phyloP scores from a whole-genome alignment of 2,888 invertebrate genomes.

The Iphiclides podalirius region DNA sequence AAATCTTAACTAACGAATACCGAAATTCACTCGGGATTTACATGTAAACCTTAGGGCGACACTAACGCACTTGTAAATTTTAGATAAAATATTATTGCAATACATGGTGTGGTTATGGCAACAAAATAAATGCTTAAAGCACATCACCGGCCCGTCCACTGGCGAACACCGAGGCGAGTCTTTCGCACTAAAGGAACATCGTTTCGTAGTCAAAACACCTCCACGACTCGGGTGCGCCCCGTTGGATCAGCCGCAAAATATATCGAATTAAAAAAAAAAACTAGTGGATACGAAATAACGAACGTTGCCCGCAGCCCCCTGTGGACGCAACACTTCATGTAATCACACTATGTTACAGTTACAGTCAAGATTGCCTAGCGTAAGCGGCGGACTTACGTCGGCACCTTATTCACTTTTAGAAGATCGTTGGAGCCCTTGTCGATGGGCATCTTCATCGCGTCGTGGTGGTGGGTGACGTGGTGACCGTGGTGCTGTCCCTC shows the following conservation, averaged over 20 bases:
- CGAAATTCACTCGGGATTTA: slow-evolving; percentile 67
- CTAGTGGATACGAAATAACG: slow-evolving; percentile 77
- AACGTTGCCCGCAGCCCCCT: slow-evolving; percentile 63
- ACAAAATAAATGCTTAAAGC: slow-evolving; percentile 81
- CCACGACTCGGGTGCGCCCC: slow-evolving; percentile 58
- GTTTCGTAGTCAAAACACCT: slow-evolving; percentile 62
- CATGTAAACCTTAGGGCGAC: slow-evolving; percentile 71
- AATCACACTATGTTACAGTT: slow-evolving; percentile 78
- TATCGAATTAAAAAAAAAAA: slow-evolving; percentile 43
- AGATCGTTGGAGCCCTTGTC: slow-evolving; percentile 88
- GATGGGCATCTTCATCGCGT: slow-evolving; percentile 86
- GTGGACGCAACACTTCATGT: slow-evolving; percentile 72
- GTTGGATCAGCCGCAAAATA: slow-evolving; percentile 65
- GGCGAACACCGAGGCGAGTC: slow-evolving; percentile 70
- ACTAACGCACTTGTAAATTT: slow-evolving; percentile 74
- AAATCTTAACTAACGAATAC: slow-evolving; percentile 79
- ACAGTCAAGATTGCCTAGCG: slow-evolving; percentile 72
- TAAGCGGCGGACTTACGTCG: slow-evolving; percentile 83
- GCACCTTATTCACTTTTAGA: slow-evolving; percentile 89
- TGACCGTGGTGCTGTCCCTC: slow-evolving; percentile 86
- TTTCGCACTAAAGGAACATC: slow-evolving; percentile 77
- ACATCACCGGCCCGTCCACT: slow-evolving; percentile 77
- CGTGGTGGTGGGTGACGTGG: slow-evolving; percentile 86
- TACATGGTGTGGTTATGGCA: slow-evolving; percentile 79
- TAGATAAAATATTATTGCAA: slow-evolving; percentile 79